Conservation (phyloP, 2,113 vertebrate species). For the Proterorhinus semilunaris region DNA sequence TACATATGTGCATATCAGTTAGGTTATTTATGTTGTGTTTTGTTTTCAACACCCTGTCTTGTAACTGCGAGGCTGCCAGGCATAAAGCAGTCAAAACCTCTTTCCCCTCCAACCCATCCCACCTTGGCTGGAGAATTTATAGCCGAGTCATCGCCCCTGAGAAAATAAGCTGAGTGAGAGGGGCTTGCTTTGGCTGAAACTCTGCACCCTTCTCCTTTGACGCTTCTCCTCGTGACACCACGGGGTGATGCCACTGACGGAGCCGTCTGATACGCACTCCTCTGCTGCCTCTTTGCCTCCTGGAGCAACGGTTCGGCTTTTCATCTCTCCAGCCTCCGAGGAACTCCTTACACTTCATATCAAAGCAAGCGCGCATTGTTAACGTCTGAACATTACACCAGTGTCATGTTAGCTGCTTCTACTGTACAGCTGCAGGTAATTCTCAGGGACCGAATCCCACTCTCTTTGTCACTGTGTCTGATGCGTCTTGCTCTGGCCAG, state of each 20-base stretch:
- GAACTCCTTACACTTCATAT: conserved; percentile 54
- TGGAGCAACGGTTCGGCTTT: conserved; percentile 57
- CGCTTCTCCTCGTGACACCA: conserved; percentile 36
- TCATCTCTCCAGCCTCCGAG: conserved; percentile 43
- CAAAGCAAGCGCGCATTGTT: conserved; percentile 65
- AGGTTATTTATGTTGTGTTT: conserved; percentile 67
- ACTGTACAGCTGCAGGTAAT: conserved; percentile 70
- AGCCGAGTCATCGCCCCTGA: conserved; percentile 61
- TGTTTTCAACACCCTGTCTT: conserved; percentile 67
- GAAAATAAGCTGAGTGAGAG: conserved; percentile 53
- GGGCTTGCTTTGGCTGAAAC: conserved; percentile 54
- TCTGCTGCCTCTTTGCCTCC: conserved; percentile 65
- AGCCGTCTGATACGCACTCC: conserved; percentile 42
- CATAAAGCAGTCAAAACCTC: conserved; percentile 56
- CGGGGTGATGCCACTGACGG: conserved; percentile 49
- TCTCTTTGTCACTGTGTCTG: conserved; percentile 69
- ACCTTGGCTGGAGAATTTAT: conserved; percentile 66
- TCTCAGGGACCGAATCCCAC: conserved; percentile 51
- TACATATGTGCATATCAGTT: conserved; percentile 57
- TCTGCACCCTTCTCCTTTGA: conserved; percentile 56
- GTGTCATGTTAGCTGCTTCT: conserved; percentile 66
- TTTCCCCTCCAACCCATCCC: conserved; percentile 48
- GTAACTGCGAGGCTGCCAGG: conserved; percentile 60
- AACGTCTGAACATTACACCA: conserved; percentile 62
- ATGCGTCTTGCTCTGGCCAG: conserved; percentile 44